Conservation (phyloP, 1,140 invertebrate genomes). For the Megathymus violae region DNA sequence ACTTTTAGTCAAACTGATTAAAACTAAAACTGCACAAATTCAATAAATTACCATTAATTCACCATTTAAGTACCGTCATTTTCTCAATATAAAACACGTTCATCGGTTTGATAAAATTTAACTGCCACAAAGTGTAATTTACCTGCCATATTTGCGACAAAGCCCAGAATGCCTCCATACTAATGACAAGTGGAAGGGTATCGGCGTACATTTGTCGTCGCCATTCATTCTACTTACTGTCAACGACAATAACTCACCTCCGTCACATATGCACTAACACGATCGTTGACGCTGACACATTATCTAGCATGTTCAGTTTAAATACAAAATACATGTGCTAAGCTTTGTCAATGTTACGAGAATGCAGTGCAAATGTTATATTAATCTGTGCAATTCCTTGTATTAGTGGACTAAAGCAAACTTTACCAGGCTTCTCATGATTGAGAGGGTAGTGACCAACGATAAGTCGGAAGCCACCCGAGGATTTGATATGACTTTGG, state of each 20-base stretch:
- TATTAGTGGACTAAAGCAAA: background rate
- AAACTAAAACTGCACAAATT: too few relatives aligned
- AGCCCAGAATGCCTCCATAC: constrained; percentile 6
- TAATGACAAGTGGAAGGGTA: constrained; percentile 22
- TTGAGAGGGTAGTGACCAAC: too few relatives aligned
- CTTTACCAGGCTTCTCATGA: too few relatives aligned
- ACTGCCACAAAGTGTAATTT: background rate
- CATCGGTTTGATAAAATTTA: background rate
- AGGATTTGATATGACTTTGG: too few relatives aligned
- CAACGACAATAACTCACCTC: constrained; percentile 30
- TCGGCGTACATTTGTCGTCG: constrained; percentile 29
- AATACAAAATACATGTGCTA: background rate
- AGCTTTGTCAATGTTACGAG: constrained; percentile 11
- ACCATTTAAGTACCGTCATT: too few relatives aligned
- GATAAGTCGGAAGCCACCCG: too few relatives aligned
- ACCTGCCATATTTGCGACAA: constrained; percentile 8
- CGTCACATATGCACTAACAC: constrained; percentile 29
- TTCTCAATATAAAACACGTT: too few relatives aligned
- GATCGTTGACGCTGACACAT: constrained; percentile 24
- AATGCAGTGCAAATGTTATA: background rate
- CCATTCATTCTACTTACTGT: constrained; percentile 31
- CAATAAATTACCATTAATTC: too few relatives aligned
- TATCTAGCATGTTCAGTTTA: constrained; percentile 14
- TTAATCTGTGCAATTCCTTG: background rate
- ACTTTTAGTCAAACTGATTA: too few relatives aligned